Conservation (phyloP, 2,888 invertebrate species). For the Drosophila nr. perissopoda region DNA sequence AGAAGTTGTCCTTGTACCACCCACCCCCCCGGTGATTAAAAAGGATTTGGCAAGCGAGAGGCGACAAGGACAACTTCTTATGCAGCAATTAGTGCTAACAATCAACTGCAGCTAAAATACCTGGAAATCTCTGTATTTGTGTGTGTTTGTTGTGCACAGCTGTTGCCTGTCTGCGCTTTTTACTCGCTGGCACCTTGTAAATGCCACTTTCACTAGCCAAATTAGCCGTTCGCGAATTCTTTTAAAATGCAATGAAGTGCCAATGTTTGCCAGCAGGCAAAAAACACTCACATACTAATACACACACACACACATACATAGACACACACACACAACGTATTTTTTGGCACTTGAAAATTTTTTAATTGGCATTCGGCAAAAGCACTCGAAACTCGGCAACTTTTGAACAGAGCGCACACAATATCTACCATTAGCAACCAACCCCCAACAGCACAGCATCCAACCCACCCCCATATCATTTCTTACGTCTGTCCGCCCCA, state of each 20-base stretch:
- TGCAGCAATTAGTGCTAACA: slow-evolving; percentile 74
- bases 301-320: neutral
- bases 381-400: slow-evolving; percentile 68
- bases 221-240: slow-evolving; percentile 70
- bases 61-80: slow-evolving; percentile 63
- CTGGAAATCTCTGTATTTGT: slow-evolving; percentile 11
- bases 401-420: slow-evolving; percentile 35
- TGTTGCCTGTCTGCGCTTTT: slow-evolving; percentile 48
- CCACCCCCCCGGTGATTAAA: neutral
- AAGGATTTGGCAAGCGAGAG: slow-evolving; percentile 5
- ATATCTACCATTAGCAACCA: slow-evolving; percentile 5
- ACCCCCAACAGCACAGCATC: neutral
- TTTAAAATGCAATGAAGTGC: slow-evolving; percentile 76
- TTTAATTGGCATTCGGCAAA: slow-evolving; percentile 69
- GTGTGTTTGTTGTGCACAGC: slow-evolving; percentile 7
- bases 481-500: neutral
- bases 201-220: slow-evolving; percentile 72
- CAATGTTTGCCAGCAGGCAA: slow-evolving; percentile 58
- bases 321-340: neutral
- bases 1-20: too few species aligned
- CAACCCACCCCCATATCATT: neutral
- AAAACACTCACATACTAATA: slow-evolving; percentile 6
- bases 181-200: slow-evolving; percentile 57
- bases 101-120: slow-evolving; percentile 40
- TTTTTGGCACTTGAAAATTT: slow-evolving; percentile 62